Evolutionary conservation across 2,113 vertebrate genomes (phyloP), one percentile per base, ranked within the genome.

Genomic region (Brachyistius frenatus): DNA sequence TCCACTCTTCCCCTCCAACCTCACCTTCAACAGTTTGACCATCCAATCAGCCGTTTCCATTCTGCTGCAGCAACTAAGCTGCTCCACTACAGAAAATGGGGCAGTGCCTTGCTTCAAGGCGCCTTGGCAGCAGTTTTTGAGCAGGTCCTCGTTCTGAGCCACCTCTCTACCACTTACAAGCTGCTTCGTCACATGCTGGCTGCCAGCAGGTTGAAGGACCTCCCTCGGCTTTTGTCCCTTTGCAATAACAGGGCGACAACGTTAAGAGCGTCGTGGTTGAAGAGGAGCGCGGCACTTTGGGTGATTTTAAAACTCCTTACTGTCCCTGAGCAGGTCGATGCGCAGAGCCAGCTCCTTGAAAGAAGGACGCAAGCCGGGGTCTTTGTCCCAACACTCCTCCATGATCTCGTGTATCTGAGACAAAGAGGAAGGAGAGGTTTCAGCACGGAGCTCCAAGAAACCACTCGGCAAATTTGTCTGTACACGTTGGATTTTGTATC

Each of bases 331-430:
- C 53, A 95, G 87, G 93, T 97, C 96, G 50, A 99, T 95, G 71
- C 93, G 94, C 73, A 96, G 85, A 49, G 94, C 86, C 11, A 99
- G 94, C 66, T 96, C 95, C 63, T 93, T 97, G 82, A 99, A 99
- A 35, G 94, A 94, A 0, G 98, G 98, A 14, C 98, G 95, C 37
- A 93, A 86, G 16, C 72, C 77, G 7, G 96, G 94, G 13, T 94
- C 95, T 7, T 94, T 96, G 78, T 96, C 96, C 98, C 98, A 99
- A 90, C 98, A 99, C 71, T 98, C 96, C 73, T 93, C 96, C 98
- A 98, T 99, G 73, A 98, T 95, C 64, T 92, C 62, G 57, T 97
- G 95, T 52, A 99, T 96, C 98, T 99, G 88, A 75, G 7, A 58
- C 47, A 14, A 44, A 36, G 7, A 60, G 6, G 15, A 64, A 1